These are phyloP conservation scores for Aphelenchoides besseyi DNA, from an alignment of 1,140 invertebrate species.

Conservation along the genomic window DNA sequence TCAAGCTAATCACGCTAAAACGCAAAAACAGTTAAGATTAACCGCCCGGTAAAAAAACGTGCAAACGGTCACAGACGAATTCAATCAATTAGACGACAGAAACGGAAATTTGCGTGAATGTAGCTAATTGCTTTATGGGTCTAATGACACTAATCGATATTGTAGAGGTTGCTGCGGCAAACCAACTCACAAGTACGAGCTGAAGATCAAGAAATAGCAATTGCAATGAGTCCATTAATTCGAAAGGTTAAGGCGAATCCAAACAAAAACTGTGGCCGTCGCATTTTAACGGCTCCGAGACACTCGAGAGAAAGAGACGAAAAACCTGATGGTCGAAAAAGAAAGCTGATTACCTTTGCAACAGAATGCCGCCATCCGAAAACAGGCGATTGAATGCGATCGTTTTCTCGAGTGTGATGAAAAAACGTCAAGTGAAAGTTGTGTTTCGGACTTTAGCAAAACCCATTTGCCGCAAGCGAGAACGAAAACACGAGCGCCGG, in stretches of 20 bases:
- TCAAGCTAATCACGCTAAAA: too few species aligned
- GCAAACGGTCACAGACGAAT: too few species aligned
- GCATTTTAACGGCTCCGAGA: background rate
- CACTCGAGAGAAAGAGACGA: background rate
- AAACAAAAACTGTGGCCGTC: background rate
- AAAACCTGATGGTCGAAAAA: background rate
- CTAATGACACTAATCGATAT: too few species aligned
- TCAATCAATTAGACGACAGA: too few species aligned
- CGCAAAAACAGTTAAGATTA: too few species aligned
- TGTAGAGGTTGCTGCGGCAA: too few species aligned
- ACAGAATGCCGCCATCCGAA: background rate
- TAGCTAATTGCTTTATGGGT: too few species aligned
- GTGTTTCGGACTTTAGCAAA: background rate
- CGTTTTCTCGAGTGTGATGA: background rate
- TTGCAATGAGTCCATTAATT: too few species aligned
- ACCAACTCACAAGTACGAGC: too few species aligned
- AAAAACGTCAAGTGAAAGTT: background rate
- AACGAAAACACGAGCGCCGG: background rate
- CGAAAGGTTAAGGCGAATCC: background rate
- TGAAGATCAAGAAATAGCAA: too few species aligned
- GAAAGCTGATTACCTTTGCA: constrained; percentile 5
- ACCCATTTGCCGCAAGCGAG: background rate
- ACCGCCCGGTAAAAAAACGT: too few species aligned
- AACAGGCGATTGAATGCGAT: background rate
- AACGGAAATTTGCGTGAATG: too few species aligned